Percentiles rank a stretch among this genome's conserved stretches.
phyloP scores from a whole-genome alignment of 2,797 vertebrate genomes.

The Fringilla coelebs region DNA sequence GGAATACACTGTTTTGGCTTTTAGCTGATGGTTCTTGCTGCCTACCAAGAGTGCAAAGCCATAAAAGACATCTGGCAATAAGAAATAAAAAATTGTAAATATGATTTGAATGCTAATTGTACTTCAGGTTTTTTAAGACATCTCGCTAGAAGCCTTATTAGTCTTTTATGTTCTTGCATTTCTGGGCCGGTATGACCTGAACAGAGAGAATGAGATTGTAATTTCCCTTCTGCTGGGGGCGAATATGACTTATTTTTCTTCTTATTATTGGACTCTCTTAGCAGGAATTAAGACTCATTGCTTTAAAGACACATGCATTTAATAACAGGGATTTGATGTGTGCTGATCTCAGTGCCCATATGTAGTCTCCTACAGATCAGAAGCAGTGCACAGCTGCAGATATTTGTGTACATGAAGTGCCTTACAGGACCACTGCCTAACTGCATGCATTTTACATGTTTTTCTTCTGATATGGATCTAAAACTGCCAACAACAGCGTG shows the following conservation, averaged over 20 bases:
- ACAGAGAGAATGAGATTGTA: neutral
- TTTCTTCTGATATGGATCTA: constrained; percentile 32
- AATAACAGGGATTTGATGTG: constrained; percentile 25
- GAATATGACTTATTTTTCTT: neutral
- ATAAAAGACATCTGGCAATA: neutral
- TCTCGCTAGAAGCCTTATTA: neutral
- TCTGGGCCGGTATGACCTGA: neutral
- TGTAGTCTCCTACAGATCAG: constrained; percentile 36
- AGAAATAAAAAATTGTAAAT: neutral
- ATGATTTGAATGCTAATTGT: neutral
- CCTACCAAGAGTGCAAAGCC: neutral
- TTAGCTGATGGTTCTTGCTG: neutral
- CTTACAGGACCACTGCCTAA: neutral
- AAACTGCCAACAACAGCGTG: constrained; percentile 46
- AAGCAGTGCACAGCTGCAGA: constrained; percentile 46
- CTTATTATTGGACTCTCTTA: neutral
- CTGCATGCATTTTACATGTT: constrained; percentile 23
- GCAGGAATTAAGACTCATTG: constrained; percentile 9
- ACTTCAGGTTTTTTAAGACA: neutral
- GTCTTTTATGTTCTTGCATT: neutral
- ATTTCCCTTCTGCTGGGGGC: neutral
- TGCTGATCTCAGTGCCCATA: constrained; percentile 26
- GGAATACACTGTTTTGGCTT: neutral
- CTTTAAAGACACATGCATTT: constrained; percentile 34
- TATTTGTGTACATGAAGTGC: constrained; percentile 13